Percentiles rank a stretch among this genome's conserved stretches.
Conservation (phyloP, 2,888 invertebrate species). For the Drosophila subquinaria region DNA sequence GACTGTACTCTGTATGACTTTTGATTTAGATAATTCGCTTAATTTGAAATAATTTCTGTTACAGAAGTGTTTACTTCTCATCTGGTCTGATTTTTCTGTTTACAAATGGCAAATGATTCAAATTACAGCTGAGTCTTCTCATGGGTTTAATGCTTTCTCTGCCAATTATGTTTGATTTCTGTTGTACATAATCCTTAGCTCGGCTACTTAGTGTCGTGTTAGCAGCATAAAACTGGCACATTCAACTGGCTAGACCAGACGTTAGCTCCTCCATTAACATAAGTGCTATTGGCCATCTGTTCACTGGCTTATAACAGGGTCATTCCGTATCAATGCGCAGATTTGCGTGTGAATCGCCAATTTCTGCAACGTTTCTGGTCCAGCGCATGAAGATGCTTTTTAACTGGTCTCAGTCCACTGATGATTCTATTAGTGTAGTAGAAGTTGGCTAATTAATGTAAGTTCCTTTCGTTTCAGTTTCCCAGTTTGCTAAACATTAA, state of each 20-base stretch:
- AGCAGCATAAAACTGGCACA: background rate
- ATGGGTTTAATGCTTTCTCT: background rate
- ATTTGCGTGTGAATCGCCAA: slow-evolving; percentile 47
- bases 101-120: background rate
- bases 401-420: slow-evolving; percentile 12
- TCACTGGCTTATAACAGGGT: slow-evolving; percentile 42
- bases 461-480: slow-evolving; percentile 3
- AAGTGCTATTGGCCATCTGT: slow-evolving; percentile 14
- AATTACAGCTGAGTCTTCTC: background rate
- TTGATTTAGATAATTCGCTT: background rate
- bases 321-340: slow-evolving; percentile 52
- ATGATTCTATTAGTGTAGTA: slow-evolving; percentile 18
- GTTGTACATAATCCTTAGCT: slow-evolving; percentile 6
- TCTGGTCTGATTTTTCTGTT: background rate
- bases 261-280: background rate
- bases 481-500: slow-evolving; percentile 41
- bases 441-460: slow-evolving; percentile 10
- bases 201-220: slow-evolving; percentile 17
- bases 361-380: slow-evolving; percentile 32
- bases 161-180: background rate
- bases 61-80: no score
- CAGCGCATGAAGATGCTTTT: slow-evolving; percentile 17
- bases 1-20: background rate
- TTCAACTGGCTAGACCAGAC: slow-evolving; percentile 16
- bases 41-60: no score